Evolutionary conservation across 2,797 vertebrate species (phyloP).

Genomic region (Danio jaintianensis): DNA sequence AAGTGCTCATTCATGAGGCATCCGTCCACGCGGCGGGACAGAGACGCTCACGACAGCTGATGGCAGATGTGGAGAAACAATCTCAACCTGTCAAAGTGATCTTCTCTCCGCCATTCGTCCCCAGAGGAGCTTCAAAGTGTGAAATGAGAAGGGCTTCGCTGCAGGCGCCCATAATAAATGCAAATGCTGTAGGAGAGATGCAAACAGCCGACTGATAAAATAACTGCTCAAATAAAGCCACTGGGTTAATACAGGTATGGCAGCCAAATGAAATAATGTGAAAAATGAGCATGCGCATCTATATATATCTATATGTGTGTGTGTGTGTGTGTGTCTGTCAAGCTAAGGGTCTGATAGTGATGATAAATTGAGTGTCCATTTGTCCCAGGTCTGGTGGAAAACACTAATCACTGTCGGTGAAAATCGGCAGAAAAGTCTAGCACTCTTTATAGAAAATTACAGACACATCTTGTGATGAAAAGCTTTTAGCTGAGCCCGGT

Average conservation of each 20-base stretch:
- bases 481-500: conserved; percentile 12
- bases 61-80: conserved; percentile 61
- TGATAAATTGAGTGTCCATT: conserved; percentile 24
- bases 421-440: conserved; percentile 25
- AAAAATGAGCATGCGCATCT: conserved; percentile 15
- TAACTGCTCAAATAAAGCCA: conserved; percentile 56
- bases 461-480: conserved; percentile 7
- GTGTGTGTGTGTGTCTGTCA: neutral
- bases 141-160: conserved; percentile 64
- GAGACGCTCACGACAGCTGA: conserved; percentile 24
- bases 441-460: conserved; percentile 21
- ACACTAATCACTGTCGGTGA: conserved; percentile 10
- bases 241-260: conserved; percentile 44
- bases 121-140: conserved; percentile 62
- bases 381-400: conserved; percentile 19
- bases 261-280: conserved; percentile 62
- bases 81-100: conserved; percentile 58
- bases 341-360: conserved; percentile 19
- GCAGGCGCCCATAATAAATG: conserved; percentile 42
- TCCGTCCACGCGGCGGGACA: conserved; percentile 6
- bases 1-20: neutral
- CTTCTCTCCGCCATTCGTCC: conserved; percentile 48
- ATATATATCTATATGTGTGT: neutral
- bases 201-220: conserved; percentile 66
- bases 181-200: conserved; percentile 37